These are phyloP conservation scores for Prunella fulvescens DNA, from an alignment of 2,113 vertebrate species.

Conservation along the genomic window DNA sequence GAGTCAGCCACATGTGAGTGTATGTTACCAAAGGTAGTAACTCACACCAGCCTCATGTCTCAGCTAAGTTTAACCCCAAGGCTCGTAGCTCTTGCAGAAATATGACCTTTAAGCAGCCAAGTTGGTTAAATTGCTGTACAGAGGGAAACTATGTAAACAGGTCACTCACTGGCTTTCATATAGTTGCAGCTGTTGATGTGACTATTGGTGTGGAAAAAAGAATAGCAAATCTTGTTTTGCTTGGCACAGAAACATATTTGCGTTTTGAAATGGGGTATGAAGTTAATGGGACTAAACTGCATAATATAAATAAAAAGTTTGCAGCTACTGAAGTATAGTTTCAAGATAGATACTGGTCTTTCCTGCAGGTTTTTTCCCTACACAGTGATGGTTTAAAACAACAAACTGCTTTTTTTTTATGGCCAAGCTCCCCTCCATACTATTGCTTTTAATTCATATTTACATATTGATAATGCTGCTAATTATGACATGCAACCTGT, in stretches of 20 bases:
- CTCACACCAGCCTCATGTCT: background rate
- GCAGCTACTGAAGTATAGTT: background rate
- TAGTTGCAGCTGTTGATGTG: conserved; percentile 21
- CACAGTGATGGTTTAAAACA: background rate
- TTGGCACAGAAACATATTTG: conserved; percentile 3
- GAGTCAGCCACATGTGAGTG: background rate
- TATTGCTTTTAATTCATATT: background rate
- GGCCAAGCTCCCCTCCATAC: background rate
- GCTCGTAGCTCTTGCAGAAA: background rate
- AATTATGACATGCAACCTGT: conserved; percentile 19
- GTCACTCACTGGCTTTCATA: conserved; percentile 11
- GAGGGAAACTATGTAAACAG: conserved; percentile 35
- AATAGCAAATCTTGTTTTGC: conserved; percentile 27
- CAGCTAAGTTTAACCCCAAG: background rate
- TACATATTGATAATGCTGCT: conserved; percentile 23
- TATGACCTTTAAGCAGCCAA: conserved; percentile 29
- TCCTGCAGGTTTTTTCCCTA: background rate
- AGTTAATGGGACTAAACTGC: background rate
- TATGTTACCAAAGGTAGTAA: background rate
- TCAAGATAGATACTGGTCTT: background rate
- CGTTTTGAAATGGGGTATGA: conserved; percentile 19
- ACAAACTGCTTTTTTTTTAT: background rate
- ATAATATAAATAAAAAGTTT: background rate
- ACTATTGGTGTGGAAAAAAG: conserved; percentile 7
- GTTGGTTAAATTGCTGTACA: conserved; percentile 20